A percentile compares a stretch with the other conserved stretches of the same genome.
These are phyloP conservation scores for Phengaris alcon DNA, from an alignment of 2,888 invertebrate species.

Conservation along the genomic window DNA sequence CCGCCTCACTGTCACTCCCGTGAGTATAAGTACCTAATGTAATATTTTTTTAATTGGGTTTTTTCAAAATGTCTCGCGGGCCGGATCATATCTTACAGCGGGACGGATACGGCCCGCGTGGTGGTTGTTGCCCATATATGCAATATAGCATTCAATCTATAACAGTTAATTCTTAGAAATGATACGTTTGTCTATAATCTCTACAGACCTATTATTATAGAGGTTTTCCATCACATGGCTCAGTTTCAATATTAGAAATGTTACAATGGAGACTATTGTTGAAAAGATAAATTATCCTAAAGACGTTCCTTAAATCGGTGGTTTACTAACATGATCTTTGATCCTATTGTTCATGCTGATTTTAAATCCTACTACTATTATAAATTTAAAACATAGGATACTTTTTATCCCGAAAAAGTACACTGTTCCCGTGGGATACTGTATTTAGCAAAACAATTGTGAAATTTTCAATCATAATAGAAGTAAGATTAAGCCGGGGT, in stretches of 20 bases:
- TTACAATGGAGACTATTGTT: background rate
- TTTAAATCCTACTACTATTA: too few species aligned
- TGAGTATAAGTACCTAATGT: too few species aligned
- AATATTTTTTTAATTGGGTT: too few species aligned
- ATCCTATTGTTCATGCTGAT: too few species aligned
- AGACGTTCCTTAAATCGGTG: background rate
- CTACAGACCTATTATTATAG: background rate
- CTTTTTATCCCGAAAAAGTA: too few species aligned
- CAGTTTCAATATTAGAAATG: background rate
- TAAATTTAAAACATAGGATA: too few species aligned
- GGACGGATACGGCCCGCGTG: too few species aligned
- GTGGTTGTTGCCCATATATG: too few species aligned
- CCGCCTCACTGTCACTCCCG: too few species aligned
- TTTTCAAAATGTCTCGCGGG: too few species aligned
- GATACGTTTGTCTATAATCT: background rate
- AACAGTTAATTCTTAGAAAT: background rate
- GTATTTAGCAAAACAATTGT: background rate
- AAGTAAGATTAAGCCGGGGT: background rate
- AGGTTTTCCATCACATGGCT: background rate
- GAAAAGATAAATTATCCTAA: background rate
- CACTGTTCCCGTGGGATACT: too few species aligned
- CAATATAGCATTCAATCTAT: background rate
- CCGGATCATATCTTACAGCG: too few species aligned
- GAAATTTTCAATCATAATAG: background rate
- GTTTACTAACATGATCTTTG: background rate